These are phyloP conservation scores for Tinamus guttatus DNA, from an alignment of 2,113 vertebrate species.

Conservation along the genomic window DNA sequence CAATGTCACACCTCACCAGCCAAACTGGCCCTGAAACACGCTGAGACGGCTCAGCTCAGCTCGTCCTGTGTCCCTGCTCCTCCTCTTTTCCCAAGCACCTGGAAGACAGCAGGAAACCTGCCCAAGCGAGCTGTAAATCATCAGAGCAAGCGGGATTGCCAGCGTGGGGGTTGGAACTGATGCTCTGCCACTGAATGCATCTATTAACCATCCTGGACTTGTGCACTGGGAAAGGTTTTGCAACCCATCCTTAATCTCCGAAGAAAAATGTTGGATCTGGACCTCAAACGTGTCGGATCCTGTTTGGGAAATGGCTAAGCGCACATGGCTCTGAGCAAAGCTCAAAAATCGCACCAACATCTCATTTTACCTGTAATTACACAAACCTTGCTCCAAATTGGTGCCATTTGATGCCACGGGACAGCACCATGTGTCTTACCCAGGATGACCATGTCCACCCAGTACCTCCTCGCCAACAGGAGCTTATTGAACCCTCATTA, in stretches of 20 bases:
- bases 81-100: neutral
- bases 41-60: neutral
- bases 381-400: neutral
- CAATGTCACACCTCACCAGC: neutral
- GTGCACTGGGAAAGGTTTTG: neutral
- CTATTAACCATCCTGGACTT: neutral
- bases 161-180: neutral
- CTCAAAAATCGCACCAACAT: neutral
- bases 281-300: fast-evolving
- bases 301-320: neutral
- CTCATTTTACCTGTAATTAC: neutral
- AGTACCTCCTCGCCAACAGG: neutral
- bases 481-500: fast-evolving
- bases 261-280: neutral
- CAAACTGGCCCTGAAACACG: neutral
- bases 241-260: neutral
- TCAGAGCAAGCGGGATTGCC: neutral
- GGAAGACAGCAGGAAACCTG: neutral
- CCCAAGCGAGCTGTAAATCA: neutral
- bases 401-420: fast-evolving
- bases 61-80: neutral
- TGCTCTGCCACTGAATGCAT: no score
- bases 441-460: fast-evolving
- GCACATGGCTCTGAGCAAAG: neutral
- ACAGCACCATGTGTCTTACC: neutral